phyloP scores from a whole-genome alignment of 2,888 invertebrate genomes.

The Ormyrus thymus region DNA sequence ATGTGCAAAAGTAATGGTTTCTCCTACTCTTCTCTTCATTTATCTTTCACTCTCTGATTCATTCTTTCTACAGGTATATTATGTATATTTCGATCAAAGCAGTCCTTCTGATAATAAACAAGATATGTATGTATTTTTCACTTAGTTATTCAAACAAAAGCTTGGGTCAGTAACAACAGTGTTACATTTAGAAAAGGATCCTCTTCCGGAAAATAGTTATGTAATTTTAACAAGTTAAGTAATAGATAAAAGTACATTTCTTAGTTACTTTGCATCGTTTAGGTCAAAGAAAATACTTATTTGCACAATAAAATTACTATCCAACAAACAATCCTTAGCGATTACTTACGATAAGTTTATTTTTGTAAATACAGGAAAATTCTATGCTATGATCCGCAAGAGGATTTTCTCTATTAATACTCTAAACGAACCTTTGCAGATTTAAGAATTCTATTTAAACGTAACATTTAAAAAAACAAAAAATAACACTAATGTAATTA shows the following conservation, averaged over 20 bases:
- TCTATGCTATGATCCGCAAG: too few relatives aligned
- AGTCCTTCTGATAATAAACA: slow-evolving; percentile 53
- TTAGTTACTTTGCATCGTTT: background rate
- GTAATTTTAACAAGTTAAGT: background rate
- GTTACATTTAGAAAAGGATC: slow-evolving; percentile 40
- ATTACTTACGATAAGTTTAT: too few relatives aligned
- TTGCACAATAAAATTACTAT: background rate
- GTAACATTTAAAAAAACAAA: too few relatives aligned
- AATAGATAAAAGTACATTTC: too few relatives aligned
- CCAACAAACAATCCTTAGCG: too few relatives aligned
- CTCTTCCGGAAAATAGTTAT: slow-evolving; percentile 22
- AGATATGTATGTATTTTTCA: slow-evolving; percentile 55
- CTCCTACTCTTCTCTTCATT: background rate
- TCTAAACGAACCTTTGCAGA: too few relatives aligned
- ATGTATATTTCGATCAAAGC: slow-evolving; percentile 51
- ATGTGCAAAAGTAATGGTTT: slow-evolving; percentile 6
- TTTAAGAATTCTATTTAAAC: too few relatives aligned
- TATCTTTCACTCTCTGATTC: background rate
- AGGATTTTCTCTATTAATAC: too few relatives aligned
- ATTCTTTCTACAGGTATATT: slow-evolving; percentile 30
- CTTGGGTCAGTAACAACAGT: slow-evolving; percentile 28
- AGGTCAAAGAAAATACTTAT: background rate
- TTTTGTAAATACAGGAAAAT: too few relatives aligned
- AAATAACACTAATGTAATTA: too few relatives aligned
- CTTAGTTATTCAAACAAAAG: slow-evolving; percentile 42